Percentiles rank a stretch among this genome's conserved stretches.
Conservation (phyloP, 2,113 vertebrate species). For the mouse (Mus musculus) region GRCm39 chr10:40825001-40825500, state of each 20-base stretch:
- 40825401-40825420: conserved; percentile 1
- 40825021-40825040: conserved; percentile 17
- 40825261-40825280: not conserved
- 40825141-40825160: not conserved
- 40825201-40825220: not conserved
- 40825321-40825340: not conserved
- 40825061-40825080: conserved; percentile 22
- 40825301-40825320: not conserved
- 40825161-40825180: not conserved
- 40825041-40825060: not conserved
- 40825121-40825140: not conserved
- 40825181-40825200: not conserved
- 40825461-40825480: conserved; percentile 21
- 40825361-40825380: not conserved
- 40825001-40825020: not conserved
- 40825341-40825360: not conserved
- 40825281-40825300: not conserved
- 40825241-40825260: not conserved
- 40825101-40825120: not conserved
- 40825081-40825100: conserved; percentile 20
- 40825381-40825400: not conserved
- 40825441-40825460: conserved; percentile 22
- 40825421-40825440: not conserved
- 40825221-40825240: not conserved
- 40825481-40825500: not conserved